A percentile compares a stretch with the other conserved stretches of the same genome.
These are phyloP conservation scores for Menura novaehollandiae DNA, from an alignment of 2,113 vertebrate genomes.

Conservation along the genomic window DNA sequence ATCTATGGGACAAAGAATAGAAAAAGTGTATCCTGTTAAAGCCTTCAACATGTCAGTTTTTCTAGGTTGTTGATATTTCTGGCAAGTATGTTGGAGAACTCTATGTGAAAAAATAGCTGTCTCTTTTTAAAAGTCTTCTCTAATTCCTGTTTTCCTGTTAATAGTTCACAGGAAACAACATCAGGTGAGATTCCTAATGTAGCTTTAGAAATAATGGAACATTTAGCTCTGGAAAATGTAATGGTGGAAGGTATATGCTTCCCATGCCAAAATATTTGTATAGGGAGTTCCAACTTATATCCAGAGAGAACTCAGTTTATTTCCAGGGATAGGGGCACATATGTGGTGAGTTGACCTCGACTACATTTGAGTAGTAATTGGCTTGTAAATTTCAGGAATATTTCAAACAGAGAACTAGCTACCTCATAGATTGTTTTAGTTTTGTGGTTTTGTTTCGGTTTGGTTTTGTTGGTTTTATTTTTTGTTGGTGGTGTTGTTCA, in stretches of 20 bases:
- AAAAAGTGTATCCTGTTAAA: background rate
- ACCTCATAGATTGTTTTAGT: background rate
- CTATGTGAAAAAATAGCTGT: background rate
- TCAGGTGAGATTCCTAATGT: background rate
- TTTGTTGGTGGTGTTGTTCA: background rate
- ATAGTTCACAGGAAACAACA: background rate
- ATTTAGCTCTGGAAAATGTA: background rate
- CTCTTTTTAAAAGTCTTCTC: background rate
- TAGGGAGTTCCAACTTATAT: background rate
- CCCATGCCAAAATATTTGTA: background rate
- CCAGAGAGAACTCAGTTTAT: background rate
- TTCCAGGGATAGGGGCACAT: background rate
- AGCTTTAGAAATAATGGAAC: background rate
- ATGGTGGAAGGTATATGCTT: background rate
- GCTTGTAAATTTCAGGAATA: background rate
- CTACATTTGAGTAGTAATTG: background rate
- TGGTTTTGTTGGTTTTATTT: background rate
- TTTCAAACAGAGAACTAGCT: background rate
- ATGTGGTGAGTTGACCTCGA: background rate
- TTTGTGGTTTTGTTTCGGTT: background rate
- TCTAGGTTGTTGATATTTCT: background rate
- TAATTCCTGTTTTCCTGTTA: background rate
- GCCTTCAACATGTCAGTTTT: background rate
- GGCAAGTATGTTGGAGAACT: background rate
- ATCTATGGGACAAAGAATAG: background rate